These are phyloP conservation scores for Falco punctatus DNA, from an alignment of 2,113 vertebrate genomes.

Conservation along the genomic window DNA sequence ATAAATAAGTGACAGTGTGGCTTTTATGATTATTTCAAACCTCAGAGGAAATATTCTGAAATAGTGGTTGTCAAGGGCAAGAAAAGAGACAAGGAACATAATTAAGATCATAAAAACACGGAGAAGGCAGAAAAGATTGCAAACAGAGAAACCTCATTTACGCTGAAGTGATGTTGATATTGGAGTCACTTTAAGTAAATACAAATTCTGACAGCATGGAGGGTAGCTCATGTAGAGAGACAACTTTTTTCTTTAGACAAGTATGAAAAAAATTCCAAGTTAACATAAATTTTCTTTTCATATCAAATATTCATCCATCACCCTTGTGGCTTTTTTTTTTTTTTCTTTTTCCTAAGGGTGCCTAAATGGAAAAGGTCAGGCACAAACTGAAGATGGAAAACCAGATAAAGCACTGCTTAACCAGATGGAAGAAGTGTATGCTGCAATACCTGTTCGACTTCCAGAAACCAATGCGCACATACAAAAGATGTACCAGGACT, in stretches of 20 bases:
- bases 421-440: constrained; percentile 90
- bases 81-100: background rate
- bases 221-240: background rate
- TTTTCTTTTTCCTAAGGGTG: constrained; percentile 80
- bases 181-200: background rate
- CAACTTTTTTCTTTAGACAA: background rate
- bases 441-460: constrained; percentile 80
- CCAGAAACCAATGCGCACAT: constrained; percentile 80
- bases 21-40: background rate
- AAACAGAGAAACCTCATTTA: background rate
- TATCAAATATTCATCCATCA: background rate
- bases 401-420: constrained; percentile 83
- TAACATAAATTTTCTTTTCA: background rate
- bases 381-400: constrained; percentile 75
- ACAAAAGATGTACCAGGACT: constrained; percentile 87
- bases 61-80: constrained; percentile 11
- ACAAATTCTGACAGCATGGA: background rate
- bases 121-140: background rate
- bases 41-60: constrained; percentile 9
- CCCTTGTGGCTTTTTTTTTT: background rate
- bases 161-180: background rate
- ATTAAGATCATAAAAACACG: background rate
- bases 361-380: constrained; percentile 87
- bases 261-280: background rate
- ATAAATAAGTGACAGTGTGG: background rate